Percentiles rank a stretch among this genome's conserved stretches.
Evolutionary conservation across 2,888 invertebrate genomes (phyloP).

Genomic region (Nephrotoma appendiculata): DNA sequence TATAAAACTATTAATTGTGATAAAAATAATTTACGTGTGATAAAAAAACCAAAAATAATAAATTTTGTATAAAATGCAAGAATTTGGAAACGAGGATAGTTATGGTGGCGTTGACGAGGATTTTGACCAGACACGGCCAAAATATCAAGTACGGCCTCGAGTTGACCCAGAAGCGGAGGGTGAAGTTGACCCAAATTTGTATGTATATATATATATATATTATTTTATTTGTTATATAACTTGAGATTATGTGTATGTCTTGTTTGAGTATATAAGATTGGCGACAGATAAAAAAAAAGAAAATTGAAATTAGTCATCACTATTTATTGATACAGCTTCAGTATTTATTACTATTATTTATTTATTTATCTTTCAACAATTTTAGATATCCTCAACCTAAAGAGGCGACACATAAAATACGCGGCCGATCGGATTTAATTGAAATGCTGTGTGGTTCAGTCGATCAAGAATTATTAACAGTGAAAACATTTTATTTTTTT

Average conservation of each 20-base stretch:
- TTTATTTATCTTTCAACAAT: constrained; percentile 3
- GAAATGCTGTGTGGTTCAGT: constrained; percentile 72
- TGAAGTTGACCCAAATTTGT: constrained; percentile 71
- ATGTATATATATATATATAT: constrained; percentile 21
- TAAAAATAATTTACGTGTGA: not conserved
- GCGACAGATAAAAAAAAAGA: not conserved
- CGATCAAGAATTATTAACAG: constrained; percentile 82
- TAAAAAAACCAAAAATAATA: not conserved
- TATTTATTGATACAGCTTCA: not conserved
- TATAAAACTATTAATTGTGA: not conserved
- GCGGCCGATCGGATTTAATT: constrained; percentile 70
- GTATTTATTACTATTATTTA: not conserved
- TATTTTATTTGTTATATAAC: not conserved
- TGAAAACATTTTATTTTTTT: constrained; percentile 97
- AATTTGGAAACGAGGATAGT: constrained; percentile 11
- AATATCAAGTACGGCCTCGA: constrained; percentile 44
- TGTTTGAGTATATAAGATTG: not conserved
- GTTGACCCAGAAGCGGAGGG: constrained; percentile 73
- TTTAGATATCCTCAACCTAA: constrained; percentile 69
- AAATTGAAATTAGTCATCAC: not conserved
- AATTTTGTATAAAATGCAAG: constrained; percentile 15
- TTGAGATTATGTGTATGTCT: not conserved
- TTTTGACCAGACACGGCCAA: constrained; percentile 11
- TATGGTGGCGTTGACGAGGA: constrained; percentile 6
- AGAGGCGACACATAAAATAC: constrained; percentile 79